phyloP scores from a whole-genome alignment of 35 echinoderm and acorn worm species.

The Strongylocentrotus purpuratus region DNA sequence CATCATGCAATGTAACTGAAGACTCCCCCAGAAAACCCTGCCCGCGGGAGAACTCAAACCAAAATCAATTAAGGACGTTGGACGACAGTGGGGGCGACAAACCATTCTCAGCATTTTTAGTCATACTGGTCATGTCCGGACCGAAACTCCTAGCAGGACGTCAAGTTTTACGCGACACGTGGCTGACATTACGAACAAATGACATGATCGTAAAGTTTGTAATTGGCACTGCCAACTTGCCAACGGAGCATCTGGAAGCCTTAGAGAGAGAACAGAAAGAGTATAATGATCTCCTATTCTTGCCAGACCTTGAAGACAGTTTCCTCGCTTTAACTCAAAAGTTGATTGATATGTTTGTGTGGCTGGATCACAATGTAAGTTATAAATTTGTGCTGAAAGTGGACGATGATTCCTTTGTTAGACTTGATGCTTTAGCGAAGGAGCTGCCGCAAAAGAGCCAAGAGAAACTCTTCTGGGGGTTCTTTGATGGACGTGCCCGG shows the following conservation, averaged over 20 bases:
- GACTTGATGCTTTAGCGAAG: conserved; percentile 52
- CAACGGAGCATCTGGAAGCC: conserved; percentile 22
- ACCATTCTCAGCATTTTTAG: conserved; percentile 60
- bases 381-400: conserved; percentile 78
- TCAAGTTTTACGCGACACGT: conserved; percentile 68
- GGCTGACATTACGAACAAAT: conserved; percentile 41
- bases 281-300: conserved; percentile 60
- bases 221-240: conserved; percentile 60
- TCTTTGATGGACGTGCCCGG: conserved; percentile 80
- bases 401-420: conserved; percentile 81
- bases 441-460: conserved; percentile 61
- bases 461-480: conserved; percentile 78
- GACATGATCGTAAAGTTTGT: conserved; percentile 70
- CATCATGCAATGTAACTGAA: neutral
- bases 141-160: conserved; percentile 61
- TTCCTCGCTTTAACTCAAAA: conserved; percentile 67
- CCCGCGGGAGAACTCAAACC: neutral
- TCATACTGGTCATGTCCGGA: conserved; percentile 76
- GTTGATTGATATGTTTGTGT: conserved; percentile 74
- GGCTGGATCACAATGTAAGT: conserved; percentile 74
- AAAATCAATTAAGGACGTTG: neutral
- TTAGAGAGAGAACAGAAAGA: conserved; percentile 58
- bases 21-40: neutral
- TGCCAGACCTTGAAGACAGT: conserved; percentile 58
- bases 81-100: conserved; percentile 21